These are phyloP conservation scores for Caenorhabditis brenneri DNA, from an alignment of 1,140 invertebrate genomes.

Conservation along the genomic window DNA sequence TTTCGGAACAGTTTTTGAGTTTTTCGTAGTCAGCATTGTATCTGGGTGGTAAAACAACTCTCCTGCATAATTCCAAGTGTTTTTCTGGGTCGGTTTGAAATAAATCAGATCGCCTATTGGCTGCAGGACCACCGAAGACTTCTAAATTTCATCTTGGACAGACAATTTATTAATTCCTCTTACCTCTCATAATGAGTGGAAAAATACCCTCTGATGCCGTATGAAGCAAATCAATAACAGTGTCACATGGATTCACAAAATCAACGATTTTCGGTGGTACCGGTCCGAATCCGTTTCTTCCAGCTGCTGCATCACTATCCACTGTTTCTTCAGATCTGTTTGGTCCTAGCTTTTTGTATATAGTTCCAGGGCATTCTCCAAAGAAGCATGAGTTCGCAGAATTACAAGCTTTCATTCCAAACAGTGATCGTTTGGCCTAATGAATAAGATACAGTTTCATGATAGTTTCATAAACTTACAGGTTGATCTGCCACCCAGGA, in stretches of 20 bases:
- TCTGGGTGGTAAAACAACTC: background rate
- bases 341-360: background rate
- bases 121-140: no score
- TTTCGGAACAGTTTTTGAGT: background rate
- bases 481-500: background rate
- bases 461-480: background rate
- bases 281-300: background rate
- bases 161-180: background rate
- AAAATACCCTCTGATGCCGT: background rate
- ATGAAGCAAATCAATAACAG: background rate
- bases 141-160: background rate
- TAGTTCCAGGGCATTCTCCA: background rate
- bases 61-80: background rate
- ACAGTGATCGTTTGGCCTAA: background rate
- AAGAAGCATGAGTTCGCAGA: background rate
- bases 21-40: background rate
- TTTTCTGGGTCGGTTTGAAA: background rate
- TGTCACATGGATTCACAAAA: background rate
- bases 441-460: background rate
- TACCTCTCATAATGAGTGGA: background rate
- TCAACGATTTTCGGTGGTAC: background rate
- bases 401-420: background rate
- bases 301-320: background rate
- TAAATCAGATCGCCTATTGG: background rate
- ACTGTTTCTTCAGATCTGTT: background rate